Percentiles rank a stretch among this genome's conserved stretches.
These are phyloP conservation scores for Ceryle rudis DNA, from an alignment of 2,797 vertebrate species.

Conservation along the genomic window DNA sequence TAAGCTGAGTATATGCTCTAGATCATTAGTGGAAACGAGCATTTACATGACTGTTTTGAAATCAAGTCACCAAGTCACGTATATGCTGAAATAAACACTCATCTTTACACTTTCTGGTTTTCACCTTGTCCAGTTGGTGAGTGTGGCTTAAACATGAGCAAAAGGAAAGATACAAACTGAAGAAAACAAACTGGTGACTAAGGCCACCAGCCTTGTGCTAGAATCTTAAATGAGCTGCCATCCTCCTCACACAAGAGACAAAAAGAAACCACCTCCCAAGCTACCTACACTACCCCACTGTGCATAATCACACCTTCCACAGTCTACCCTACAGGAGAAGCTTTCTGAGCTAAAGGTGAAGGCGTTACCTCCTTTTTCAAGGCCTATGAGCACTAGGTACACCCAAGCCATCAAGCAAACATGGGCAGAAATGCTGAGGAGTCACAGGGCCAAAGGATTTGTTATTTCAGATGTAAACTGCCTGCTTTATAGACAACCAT, in stretches of 20 bases:
- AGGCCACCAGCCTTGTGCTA: neutral
- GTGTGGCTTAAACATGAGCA: neutral
- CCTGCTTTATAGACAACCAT: neutral
- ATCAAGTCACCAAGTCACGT: neutral
- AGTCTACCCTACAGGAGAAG: neutral
- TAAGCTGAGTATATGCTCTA: neutral
- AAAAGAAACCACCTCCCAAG: neutral
- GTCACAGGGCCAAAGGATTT: neutral
- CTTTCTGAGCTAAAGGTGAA: neutral
- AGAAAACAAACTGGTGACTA: fast-evolving
- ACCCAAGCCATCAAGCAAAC: neutral
- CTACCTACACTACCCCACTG: neutral
- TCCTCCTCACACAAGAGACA: neutral
- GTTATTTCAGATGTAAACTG: neutral
- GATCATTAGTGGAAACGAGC: neutral
- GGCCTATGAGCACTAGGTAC: fast-evolving
- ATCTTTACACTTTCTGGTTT: neutral
- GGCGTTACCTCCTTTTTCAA: neutral
- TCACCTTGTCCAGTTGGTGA: neutral
- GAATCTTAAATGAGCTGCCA: neutral
- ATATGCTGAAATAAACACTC: neutral
- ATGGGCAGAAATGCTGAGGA: neutral
- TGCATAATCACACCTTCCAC: neutral
- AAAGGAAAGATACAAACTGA: neutral
- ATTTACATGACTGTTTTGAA: neutral